Evolutionary conservation across 2,797 vertebrate species (phyloP), one percentile per base, ranked within the genome.

Genomic region (Manis crassicaudata): DNA sequence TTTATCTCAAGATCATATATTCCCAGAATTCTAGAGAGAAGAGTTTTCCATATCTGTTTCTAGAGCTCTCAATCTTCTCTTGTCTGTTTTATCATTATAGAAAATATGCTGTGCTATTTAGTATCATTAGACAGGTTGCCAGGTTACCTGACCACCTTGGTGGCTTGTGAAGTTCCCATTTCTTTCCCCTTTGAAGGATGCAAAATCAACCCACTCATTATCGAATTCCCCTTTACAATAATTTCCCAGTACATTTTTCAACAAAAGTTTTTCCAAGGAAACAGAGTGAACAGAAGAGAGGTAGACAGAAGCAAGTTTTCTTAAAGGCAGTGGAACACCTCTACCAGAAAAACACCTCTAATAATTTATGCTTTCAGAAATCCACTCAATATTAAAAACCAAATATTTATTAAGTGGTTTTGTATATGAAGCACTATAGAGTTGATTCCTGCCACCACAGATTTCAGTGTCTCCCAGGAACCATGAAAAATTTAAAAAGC

Each of bases 1-100:
- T 95, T 97, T 97, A 91, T 93, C 97, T 97, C 86, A 96, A 97
- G 95, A 97, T 88, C 93, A 73, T 54, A 77, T 27, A 84, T 93
- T 85, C 80, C 72, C 87, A 40, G 72, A 93, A 67, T 96, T 96
- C 29, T 68, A 86, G 89, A 90, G 27, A 92, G 16, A 81, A 75
- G 27, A 84, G 50, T 80, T 96, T 96, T 80, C 67, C n/a, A 14
- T 70, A 40, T 90, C 83, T 96, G 81, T 95, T 90, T 21, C 56
- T 79, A 21, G 46, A 86, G 43, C 43, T 92, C 40, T 95, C 80
- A 87, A 65, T 94, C 75, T 73, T 82, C 77, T 88, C 40, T 68
- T 70, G 50, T 32, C 85, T 58, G 46, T 80, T 86, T 7, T 76
- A 70, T 86, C 54, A 83, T 7, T 32, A 40, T 37, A 62, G 50